phyloP scores from a whole-genome alignment of 1,140 invertebrate genomes.

The Solenopsis invicta region DNA sequence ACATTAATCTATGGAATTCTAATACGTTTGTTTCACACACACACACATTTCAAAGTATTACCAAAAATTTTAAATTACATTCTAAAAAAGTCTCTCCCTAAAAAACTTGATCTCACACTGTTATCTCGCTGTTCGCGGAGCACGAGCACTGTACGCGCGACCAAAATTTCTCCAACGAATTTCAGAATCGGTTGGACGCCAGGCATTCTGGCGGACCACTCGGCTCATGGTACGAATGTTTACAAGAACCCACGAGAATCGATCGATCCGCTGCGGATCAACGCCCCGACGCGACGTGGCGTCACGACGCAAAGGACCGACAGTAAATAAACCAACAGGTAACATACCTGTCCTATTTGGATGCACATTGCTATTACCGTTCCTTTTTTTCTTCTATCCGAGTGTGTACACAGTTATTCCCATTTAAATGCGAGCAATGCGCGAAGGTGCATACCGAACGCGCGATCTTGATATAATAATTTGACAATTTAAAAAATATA shows the following conservation, averaged over 20 bases:
- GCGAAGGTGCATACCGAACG: not conserved
- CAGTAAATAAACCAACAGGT: slow-evolving; percentile 15
- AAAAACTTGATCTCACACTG: not conserved
- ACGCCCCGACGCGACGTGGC: not conserved
- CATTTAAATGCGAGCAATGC: not conserved
- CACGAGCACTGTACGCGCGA: not conserved
- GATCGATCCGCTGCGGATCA: slow-evolving; percentile 50
- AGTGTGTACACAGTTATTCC: not conserved
- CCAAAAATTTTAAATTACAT: too few relatives aligned
- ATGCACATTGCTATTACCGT: not conserved
- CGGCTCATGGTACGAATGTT: not conserved
- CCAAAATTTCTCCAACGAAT: not conserved
- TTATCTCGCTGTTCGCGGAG: not conserved
- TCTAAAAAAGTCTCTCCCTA: too few relatives aligned
- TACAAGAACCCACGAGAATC: slow-evolving; percentile 39
- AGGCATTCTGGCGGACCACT: not conserved
- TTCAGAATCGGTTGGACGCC: not conserved
- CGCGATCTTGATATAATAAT: not conserved
- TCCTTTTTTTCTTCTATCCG: not conserved
- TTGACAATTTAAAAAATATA: not conserved
- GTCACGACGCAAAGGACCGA: not conserved
- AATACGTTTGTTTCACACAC: too few relatives aligned
- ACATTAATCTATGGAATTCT: too few relatives aligned
- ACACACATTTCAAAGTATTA: too few relatives aligned
- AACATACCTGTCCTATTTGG: not conserved